phyloP scores from a whole-genome alignment of 2,888 invertebrate species.

The Xanthia togata region DNA sequence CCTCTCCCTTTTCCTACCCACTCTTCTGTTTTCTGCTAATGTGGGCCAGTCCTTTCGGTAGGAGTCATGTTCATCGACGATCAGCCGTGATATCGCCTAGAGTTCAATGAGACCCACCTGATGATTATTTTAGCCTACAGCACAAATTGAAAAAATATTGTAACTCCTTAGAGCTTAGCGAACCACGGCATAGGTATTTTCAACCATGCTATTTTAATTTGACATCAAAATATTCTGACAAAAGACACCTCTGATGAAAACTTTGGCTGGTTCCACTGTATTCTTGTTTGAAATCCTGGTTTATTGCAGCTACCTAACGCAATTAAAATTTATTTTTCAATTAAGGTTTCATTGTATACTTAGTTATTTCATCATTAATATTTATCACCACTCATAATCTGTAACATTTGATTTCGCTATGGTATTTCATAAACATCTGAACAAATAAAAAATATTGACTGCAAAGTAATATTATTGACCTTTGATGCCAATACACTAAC shows the following conservation, averaged over 20 bases:
- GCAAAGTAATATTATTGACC: background rate
- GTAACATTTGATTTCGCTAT: conserved; percentile 22
- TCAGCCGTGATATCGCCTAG: background rate
- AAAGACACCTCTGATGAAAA: too few species aligned
- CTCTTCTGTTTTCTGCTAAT: background rate
- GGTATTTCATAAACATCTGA: conserved; percentile 31
- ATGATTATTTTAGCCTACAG: too few species aligned
- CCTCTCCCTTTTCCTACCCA: background rate
- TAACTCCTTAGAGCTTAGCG: background rate
- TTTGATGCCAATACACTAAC: background rate
- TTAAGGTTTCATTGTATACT: background rate
- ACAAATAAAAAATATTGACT: conserved; percentile 22
- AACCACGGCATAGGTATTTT: background rate
- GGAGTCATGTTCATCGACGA: background rate
- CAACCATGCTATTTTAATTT: background rate
- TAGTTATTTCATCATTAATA: background rate
- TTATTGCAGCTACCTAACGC: background rate
- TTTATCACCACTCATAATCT: background rate
- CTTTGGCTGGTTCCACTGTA: too few species aligned
- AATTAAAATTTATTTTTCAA: background rate
- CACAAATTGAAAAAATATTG: background rate
- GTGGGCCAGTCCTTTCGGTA: background rate
- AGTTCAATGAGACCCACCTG: background rate
- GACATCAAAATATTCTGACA: background rate
- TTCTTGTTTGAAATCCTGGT: too few species aligned